Conservation (phyloP, 2,888 invertebrate genomes). For the Macaria notata region DNA sequence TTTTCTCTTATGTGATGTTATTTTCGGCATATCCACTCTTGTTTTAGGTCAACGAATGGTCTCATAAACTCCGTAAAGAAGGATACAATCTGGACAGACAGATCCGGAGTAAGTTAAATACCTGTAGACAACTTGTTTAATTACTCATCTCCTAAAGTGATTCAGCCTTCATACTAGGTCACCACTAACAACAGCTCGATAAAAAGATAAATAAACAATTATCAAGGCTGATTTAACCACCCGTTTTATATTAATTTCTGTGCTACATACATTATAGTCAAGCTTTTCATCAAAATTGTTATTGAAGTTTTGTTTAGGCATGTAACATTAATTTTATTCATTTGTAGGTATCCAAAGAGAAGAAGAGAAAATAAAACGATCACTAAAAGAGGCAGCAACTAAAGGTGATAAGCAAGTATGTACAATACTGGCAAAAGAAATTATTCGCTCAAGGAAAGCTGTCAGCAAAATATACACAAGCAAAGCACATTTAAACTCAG, state of each 20-base stretch:
- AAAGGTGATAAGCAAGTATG: slow-evolving; percentile 98
- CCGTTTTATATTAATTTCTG: too few relatives aligned
- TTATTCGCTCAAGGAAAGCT: slow-evolving; percentile 93
- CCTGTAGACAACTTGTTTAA: neutral
- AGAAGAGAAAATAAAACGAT: slow-evolving; percentile 97
- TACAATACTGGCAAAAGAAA: slow-evolving; percentile 95
- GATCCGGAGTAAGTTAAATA: slow-evolving; percentile 86
- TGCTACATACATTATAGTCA: too few relatives aligned
- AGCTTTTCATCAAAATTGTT: too few relatives aligned
- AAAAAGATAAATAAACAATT: too few relatives aligned
- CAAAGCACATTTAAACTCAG: slow-evolving; percentile 98
- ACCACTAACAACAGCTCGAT: too few relatives aligned
- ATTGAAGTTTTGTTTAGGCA: too few relatives aligned
- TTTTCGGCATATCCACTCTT: neutral
- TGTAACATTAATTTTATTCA: too few relatives aligned
- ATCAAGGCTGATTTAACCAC: too few relatives aligned
- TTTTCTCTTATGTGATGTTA: neutral
- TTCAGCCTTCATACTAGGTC: too few relatives aligned
- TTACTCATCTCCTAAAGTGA: too few relatives aligned
- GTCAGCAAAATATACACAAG: slow-evolving; percentile 96
- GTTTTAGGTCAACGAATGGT: slow-evolving; percentile 97
- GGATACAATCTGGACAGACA: slow-evolving; percentile 96
- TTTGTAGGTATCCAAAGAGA: slow-evolving; percentile 93
- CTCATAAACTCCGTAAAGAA: slow-evolving; percentile 96
- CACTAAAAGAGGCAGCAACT: slow-evolving; percentile 96